These are phyloP conservation scores for Carassius gibelio DNA, from an alignment of 2,113 vertebrate species.

Conservation along the genomic window DNA sequence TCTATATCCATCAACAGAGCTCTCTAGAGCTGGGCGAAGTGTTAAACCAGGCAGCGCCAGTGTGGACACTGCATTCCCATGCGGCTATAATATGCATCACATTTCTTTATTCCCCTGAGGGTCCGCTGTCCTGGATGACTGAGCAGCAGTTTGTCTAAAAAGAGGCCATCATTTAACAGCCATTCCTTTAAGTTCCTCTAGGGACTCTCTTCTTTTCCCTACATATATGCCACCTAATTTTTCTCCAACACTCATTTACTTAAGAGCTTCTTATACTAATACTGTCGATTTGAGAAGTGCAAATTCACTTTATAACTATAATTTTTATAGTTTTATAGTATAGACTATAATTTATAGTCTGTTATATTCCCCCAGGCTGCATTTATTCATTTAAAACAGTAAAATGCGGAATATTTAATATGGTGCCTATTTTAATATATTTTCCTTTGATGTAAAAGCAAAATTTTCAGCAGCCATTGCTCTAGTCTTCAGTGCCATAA, in stretches of 20 bases:
- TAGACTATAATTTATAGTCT: neutral
- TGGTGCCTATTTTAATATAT: neutral
- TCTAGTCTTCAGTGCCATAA: neutral
- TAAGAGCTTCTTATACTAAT: slow-evolving; percentile 6
- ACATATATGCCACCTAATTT: slow-evolving; percentile 4
- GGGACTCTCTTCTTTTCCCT: slow-evolving; percentile 44
- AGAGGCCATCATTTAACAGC: slow-evolving; percentile 71
- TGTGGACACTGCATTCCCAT: slow-evolving; percentile 54
- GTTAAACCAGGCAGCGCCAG: slow-evolving; percentile 47
- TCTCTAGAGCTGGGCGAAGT: slow-evolving; percentile 45
- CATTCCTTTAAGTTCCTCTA: slow-evolving; percentile 49
- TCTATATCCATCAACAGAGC: slow-evolving; percentile 44
- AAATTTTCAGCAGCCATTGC: neutral
- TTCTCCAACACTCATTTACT: slow-evolving; percentile 14
- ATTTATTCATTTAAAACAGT: neutral
- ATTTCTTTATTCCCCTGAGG: slow-evolving; percentile 64
- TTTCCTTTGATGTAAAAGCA: neutral
- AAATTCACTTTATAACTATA: neutral
- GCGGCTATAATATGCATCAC: slow-evolving; percentile 58
- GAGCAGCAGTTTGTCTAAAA: slow-evolving; percentile 66
- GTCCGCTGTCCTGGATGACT: slow-evolving; percentile 66
- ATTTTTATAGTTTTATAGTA: no score
- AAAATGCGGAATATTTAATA: neutral
- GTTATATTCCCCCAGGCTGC: neutral
- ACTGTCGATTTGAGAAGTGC: neutral